Base-by-base conservation (phyloP, 2,888 invertebrate species). In the Prenolepis imparis region DNA sequence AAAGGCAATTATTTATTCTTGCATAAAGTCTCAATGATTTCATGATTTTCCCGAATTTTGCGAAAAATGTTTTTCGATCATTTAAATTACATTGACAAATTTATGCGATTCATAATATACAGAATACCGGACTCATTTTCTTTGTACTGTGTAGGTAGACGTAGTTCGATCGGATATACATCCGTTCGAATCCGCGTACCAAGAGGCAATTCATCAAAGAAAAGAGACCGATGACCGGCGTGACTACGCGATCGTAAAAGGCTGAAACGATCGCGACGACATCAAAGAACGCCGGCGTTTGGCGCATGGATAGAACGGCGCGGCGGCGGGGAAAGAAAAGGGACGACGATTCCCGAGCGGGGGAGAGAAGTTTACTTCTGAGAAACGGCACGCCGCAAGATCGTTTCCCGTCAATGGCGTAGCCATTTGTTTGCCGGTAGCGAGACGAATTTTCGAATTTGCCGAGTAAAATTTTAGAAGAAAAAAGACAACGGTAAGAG, bases 321-420 rank as follows among this genome's bases (percentile, higher is more conserved):
- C 3, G 28, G 28, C 28, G 3, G 63, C 70, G 85, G 84, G 80
- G 75, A 84, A 84, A 59, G 85, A 84, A 83, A 83, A 67, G 83
- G 78, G 86, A 85, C 78, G 75, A 63, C 80, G 84, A 89, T 83
- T 63, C 15, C 48, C 11, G 44, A 36, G 32, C 73, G 77, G 86
- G 90, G 82, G 89, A 85, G 70, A 81, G 88, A 88, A 92, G 88
- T 92, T 90, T 88, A 89, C 91, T 92, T 92, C 91, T 92, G 86
- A 87, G 90, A 91, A 90, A 86, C 85, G 87, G 85, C 85, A 82
- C 84, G 83, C 87, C 82, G 87, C 83, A 82, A 89, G 84, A 90
- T 91, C 82, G 80, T 89, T 92, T 90, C 83, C 84, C 87, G 81
- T 89, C 90, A 92, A 87, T 90, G 87, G 90, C 89, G 90, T 90